These are phyloP conservation scores for Caenorhabditis sp. DNA, from an alignment of 2,888 invertebrate genomes.

Conservation along the genomic window DNA sequence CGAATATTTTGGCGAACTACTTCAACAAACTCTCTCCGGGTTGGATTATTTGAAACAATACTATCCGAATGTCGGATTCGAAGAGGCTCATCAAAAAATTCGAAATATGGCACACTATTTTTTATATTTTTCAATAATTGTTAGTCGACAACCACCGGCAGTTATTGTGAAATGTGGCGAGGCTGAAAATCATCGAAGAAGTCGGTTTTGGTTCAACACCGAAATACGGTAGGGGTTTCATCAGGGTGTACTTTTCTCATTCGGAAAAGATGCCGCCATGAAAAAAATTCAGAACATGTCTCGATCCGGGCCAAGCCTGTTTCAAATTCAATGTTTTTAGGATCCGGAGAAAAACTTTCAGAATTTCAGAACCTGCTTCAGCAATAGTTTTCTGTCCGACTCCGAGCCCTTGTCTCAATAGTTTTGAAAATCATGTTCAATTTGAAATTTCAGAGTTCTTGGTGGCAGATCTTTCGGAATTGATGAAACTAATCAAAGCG, in stretches of 20 bases:
- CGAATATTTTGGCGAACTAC: constrained; percentile 69
- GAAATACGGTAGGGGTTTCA: constrained; percentile 56
- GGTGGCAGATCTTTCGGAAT: constrained; percentile 69
- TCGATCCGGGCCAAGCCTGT: too few species aligned
- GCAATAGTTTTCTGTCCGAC: neutral
- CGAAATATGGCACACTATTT: constrained; percentile 68
- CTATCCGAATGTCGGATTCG: constrained; percentile 64
- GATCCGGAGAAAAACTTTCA: too few species aligned
- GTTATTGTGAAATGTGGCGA: constrained; percentile 70
- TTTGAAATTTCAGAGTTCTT: constrained; percentile 57
- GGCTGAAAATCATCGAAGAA: constrained; percentile 68
- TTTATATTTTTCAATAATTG: constrained; percentile 69
- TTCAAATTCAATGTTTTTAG: too few species aligned
- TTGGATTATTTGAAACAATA: constrained; percentile 61
- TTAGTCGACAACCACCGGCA: constrained; percentile 67
- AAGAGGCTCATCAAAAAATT: constrained; percentile 58
- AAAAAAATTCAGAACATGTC: too few species aligned
- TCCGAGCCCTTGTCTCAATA: neutral
- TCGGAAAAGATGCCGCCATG: too few species aligned
- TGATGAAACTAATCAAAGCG: constrained; percentile 54
- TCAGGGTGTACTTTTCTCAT: too few species aligned
- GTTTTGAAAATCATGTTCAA: too few species aligned
- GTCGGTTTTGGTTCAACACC: constrained; percentile 70
- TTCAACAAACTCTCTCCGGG: constrained; percentile 69
- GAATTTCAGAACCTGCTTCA: too few species aligned